Base-by-base conservation (phyloP, 2,888 invertebrate genomes). In the Acrocera orbiculus region DNA sequence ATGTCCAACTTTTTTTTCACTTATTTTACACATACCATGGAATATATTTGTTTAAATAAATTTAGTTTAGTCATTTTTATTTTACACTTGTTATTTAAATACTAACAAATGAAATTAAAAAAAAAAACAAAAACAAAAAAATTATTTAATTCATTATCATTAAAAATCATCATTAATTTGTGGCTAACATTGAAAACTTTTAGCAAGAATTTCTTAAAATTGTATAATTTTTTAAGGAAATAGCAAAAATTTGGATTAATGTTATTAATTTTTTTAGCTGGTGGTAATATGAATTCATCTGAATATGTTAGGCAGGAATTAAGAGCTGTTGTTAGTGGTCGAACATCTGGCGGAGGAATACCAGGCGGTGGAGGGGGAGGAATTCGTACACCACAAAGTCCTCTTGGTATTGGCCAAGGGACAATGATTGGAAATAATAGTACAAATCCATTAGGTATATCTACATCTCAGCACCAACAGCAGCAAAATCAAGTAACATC, bases 251-350 rank as follows among this genome's bases (percentile, higher is more conserved):
- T n/a, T n/a, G n/a, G n/a, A n/a, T n/a, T n/a, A n/a, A n/a, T n/a
- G n/a, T n/a, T n/a, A n/a, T n/a, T n/a, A n/a, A n/a, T n/a, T n/a
- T n/a, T n/a, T n/a, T n/a, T 26, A 35, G 35, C 35, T 30, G 35
- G 35, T 32, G 67, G 61, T 49, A 68, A 65, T 50, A 69, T 67
- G 51, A 73, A 69, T 56, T 71, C 75, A 39, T 82, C 86, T 32
- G 89, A 89, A 63, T 89, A 79, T 62, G 89, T 90, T 46, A 74
- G 87, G 51, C 86, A 90, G 63, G 87, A 89, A 62, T 64, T 92
- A 50, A 70, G 89, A 47, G 85, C 86, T 30, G 77, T 82, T 42
- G 87, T 90, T 38, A 86, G 81, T 44, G 85, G 82, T 34, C 71
- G 89, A 50, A 78, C 80, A 23, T 67, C 68, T 44, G 43, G 32